Conservation (phyloP, 2,888 invertebrate genomes). For the Hartigia nigra region DNA sequence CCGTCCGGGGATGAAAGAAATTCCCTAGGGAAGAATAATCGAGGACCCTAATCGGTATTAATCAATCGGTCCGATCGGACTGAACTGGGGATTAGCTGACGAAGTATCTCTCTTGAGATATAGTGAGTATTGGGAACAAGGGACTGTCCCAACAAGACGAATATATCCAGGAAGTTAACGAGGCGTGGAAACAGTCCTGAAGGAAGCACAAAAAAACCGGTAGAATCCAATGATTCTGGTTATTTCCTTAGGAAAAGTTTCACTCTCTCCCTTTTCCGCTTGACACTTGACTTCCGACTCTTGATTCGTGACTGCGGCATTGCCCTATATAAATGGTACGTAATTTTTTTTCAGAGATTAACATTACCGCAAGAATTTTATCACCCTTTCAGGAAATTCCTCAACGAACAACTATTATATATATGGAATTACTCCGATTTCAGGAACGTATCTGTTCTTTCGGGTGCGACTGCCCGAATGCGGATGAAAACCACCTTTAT, state of each 20-base stretch:
- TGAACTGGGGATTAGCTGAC: constrained; percentile 4
- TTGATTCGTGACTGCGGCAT: background rate
- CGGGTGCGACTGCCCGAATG: background rate
- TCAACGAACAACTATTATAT: background rate
- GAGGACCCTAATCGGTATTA: background rate
- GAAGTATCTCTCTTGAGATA: constrained; percentile 3
- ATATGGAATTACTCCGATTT: background rate
- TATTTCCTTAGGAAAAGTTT: too few species aligned
- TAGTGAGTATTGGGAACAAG: background rate
- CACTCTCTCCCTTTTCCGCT: background rate
- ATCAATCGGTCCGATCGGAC: constrained; percentile 6
- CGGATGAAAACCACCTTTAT: background rate
- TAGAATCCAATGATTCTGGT: background rate
- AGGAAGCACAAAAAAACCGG: background rate
- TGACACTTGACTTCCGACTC: background rate
- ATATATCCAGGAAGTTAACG: constrained; percentile 6
- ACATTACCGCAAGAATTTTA: background rate
- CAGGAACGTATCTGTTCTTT: background rate
- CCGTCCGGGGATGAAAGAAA: background rate
- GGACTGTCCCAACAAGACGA: background rate
- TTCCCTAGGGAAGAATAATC: background rate
- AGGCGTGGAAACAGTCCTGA: constrained; percentile 3
- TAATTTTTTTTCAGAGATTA: background rate
- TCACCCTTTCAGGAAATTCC: background rate
- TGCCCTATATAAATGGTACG: too few species aligned